Conservation (phyloP, 1,140 invertebrate species). For the Temnothorax curvispinosus region DNA sequence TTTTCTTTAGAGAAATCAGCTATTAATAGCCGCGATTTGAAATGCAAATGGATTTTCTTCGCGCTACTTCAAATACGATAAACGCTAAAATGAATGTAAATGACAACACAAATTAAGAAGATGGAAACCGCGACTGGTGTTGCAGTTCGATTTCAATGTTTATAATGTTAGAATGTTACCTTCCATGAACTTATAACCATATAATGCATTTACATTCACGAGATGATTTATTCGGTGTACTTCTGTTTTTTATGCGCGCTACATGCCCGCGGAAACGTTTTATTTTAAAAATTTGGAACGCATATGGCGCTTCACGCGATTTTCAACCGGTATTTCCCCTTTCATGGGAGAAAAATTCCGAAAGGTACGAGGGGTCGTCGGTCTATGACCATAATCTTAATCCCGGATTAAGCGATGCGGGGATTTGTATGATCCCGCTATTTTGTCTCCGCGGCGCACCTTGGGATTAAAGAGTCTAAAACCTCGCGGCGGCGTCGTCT, state of each 20-base stretch:
- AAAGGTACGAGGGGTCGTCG: constrained; percentile 45
- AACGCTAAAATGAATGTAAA: background rate
- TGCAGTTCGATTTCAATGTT: background rate
- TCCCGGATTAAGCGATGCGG: constrained; percentile 72
- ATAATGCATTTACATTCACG: background rate
- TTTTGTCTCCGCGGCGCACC: constrained; percentile 71
- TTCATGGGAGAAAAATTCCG: constrained; percentile 65
- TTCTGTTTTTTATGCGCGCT: background rate
- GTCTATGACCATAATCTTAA: constrained; percentile 74
- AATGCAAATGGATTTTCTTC: background rate
- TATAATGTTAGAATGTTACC: background rate
- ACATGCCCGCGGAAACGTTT: background rate
- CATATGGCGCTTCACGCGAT: constrained; percentile 14
- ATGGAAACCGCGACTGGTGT: background rate
- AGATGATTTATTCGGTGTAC: background rate
- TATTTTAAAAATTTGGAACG: constrained; percentile 15
- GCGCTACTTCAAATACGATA: background rate
- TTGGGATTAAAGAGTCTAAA: constrained; percentile 72
- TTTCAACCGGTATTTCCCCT: constrained; percentile 8
- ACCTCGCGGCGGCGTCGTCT: constrained; percentile 55
- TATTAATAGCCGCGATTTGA: background rate
- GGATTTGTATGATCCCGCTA: constrained; percentile 74
- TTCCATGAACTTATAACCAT: background rate
- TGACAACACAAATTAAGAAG: background rate
- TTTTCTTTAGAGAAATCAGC: background rate